Base-by-base conservation (phyloP, 2,797 vertebrate genomes). In the Anguilla obscura region DNA sequence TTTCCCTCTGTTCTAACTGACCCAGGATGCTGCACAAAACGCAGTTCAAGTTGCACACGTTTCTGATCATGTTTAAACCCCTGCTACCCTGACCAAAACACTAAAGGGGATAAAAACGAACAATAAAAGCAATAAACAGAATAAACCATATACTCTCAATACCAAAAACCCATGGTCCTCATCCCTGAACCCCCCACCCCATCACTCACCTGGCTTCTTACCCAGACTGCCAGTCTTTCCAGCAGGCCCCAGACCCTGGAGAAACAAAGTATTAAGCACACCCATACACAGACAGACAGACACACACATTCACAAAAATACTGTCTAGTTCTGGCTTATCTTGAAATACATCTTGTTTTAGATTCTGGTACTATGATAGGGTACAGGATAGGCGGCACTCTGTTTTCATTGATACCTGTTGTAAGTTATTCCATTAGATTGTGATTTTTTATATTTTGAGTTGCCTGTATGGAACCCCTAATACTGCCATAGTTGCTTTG, bases 201-300 rank as follows among this genome's bases (percentile, higher is more conserved):
- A n/a, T 27, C 86, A 92, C 95, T 95, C 92, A 99, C 98, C 98
- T 95, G 99, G 99, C 94, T 99, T 99, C 94, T 99, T 99, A 91
- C 99, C 98, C 92, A 99, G 96, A 92, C 98, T 99, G 91, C 98
- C 98, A 0, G 97, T 97, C 96, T 99, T 99, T 89, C 98, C 99
- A 90, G 97, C 96, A 90, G 96, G 92, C 93, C 97, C 98, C 93
- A 98, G 90, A 88, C 95, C 96, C 99, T 99, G 91, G 1, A 69
- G 24, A 69, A 69, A 27, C 63, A 69, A 18, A 63, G 60, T 6
- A 18, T 63, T 18, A 24, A 21, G 16, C 24, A 63, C 60, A 63
- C 18, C 4, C 21, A 63, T 63, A 24, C 58, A 24, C 58, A 63
- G 58, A 18, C 14, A 63, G 58, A 63, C 58, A 63, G 56, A 58